Percentiles rank a stretch among this genome's conserved stretches.
Conservation (phyloP, 2,888 invertebrate species). For the Athalia circularis region DNA sequence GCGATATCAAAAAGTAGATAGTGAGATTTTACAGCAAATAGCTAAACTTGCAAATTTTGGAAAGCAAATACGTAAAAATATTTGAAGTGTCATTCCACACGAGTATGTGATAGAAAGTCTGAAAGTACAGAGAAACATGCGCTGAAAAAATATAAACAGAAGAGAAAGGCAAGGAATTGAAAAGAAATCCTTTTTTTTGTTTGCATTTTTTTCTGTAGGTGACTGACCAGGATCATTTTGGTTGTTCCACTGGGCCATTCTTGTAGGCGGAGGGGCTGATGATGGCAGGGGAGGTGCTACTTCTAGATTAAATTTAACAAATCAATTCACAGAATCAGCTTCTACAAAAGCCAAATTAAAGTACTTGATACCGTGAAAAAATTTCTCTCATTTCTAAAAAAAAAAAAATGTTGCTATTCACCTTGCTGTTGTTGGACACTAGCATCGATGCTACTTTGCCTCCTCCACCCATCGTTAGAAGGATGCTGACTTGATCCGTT, state of each 20-base stretch:
- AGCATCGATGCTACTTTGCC: slow-evolving; percentile 65
- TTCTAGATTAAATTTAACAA: slow-evolving; percentile 70
- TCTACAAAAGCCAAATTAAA: slow-evolving; percentile 21
- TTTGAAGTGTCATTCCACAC: neutral
- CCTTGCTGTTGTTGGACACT: slow-evolving; percentile 64
- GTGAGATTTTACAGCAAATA: too few species aligned
- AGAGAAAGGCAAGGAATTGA: slow-evolving; percentile 10
- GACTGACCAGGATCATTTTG: slow-evolving; percentile 70
- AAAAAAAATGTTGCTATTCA: slow-evolving; percentile 47
- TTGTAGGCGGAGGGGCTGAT: slow-evolving; percentile 76
- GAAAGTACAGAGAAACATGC: slow-evolving; percentile 27
- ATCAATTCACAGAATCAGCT: slow-evolving; percentile 6
- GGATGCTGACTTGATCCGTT: slow-evolving; percentile 70
- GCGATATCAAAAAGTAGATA: too few species aligned
- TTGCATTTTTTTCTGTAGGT: slow-evolving; percentile 54
- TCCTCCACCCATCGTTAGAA: slow-evolving; percentile 67
- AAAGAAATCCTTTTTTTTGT: slow-evolving; percentile 38
- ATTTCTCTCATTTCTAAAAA: neutral
- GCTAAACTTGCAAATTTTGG: neutral
- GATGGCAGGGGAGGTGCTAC: slow-evolving; percentile 79
- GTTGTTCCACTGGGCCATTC: slow-evolving; percentile 68
- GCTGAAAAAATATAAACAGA: slow-evolving; percentile 25
- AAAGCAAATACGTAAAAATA: slow-evolving; percentile 8
- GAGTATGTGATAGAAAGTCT: slow-evolving; percentile 13
- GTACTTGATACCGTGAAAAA: neutral